A percentile compares a stretch with the other conserved stretches of the same genome.
Evolutionary conservation across 2,888 invertebrate genomes (phyloP).

Genomic region (Yponomeuta sedellus): DNA sequence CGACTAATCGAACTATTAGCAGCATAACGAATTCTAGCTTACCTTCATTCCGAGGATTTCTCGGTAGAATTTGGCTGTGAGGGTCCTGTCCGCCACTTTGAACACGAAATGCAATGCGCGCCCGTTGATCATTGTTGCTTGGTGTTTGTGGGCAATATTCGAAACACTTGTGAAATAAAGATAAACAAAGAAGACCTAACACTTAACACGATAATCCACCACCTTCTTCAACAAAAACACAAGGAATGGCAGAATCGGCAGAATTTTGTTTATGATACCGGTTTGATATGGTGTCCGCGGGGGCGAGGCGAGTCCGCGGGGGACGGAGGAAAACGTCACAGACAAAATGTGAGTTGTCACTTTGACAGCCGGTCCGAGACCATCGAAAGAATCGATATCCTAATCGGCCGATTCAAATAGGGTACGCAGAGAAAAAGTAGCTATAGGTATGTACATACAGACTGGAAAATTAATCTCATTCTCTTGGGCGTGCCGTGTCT

Average conservation of each 20-base stretch:
- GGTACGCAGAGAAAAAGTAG: too few relatives aligned
- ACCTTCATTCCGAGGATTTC: constrained; percentile 97
- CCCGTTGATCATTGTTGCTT: constrained; percentile 74
- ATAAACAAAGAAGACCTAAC: neutral
- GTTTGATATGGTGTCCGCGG: neutral
- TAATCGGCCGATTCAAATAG: too few relatives aligned
- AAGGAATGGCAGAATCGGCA: neutral
- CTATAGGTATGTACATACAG: too few relatives aligned
- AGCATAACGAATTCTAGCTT: constrained; percentile 29
- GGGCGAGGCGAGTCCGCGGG: neutral
- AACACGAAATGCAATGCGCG: constrained; percentile 97
- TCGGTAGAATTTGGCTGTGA: constrained; percentile 91
- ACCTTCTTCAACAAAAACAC: neutral
- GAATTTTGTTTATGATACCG: neutral
- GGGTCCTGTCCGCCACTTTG: constrained; percentile 92
- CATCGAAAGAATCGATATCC: neutral
- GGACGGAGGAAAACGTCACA: neutral
- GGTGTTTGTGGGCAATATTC: neutral
- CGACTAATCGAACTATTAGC: neutral
- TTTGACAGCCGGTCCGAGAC: neutral
- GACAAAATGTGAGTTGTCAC: neutral
- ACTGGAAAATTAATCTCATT: too few relatives aligned
- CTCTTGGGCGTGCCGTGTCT: too few relatives aligned
- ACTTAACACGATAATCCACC: neutral
- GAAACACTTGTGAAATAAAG: neutral